phyloP scores from a whole-genome alignment of 53 echinoderm and acorn worm species.

The Crossaster papposus region DNA sequence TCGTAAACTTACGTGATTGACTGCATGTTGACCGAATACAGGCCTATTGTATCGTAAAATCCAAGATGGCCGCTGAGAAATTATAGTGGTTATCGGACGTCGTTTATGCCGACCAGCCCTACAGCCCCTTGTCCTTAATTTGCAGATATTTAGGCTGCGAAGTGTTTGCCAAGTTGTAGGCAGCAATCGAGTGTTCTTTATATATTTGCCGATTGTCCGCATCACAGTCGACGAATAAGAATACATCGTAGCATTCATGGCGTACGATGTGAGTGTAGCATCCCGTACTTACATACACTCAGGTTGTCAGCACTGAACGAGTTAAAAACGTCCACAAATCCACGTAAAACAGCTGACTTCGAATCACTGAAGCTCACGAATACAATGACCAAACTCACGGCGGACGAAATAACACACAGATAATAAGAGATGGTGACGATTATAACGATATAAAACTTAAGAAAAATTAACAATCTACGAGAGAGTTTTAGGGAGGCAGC shows the following conservation, averaged over 20 bases:
- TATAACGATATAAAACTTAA: too few relatives aligned
- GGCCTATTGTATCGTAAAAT: background rate
- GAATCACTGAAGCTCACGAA: background rate
- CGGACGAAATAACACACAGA: background rate
- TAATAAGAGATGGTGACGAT: too few relatives aligned
- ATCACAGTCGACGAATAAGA: background rate
- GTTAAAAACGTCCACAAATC: background rate
- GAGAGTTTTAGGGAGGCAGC: too few relatives aligned
- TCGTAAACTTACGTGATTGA: background rate
- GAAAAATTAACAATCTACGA: too few relatives aligned
- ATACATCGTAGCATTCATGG: background rate
- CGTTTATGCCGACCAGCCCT: conserved; percentile 9
- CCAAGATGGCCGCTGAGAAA: conserved; percentile 26
- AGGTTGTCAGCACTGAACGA: background rate
- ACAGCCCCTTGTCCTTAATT: conserved; percentile 13
- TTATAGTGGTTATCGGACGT: background rate
- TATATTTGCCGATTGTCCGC: background rate
- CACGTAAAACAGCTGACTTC: background rate
- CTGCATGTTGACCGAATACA: background rate
- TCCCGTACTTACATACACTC: background rate
- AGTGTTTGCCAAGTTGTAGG: background rate
- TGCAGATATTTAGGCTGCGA: conserved; percentile 17
- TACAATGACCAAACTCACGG: background rate
- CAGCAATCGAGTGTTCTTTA: background rate
- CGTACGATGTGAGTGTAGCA: background rate